Evolutionary conservation across 2,797 vertebrate species (phyloP), one percentile per base, ranked within the genome.

Genomic region (Onychomys leucogaster): DNA sequence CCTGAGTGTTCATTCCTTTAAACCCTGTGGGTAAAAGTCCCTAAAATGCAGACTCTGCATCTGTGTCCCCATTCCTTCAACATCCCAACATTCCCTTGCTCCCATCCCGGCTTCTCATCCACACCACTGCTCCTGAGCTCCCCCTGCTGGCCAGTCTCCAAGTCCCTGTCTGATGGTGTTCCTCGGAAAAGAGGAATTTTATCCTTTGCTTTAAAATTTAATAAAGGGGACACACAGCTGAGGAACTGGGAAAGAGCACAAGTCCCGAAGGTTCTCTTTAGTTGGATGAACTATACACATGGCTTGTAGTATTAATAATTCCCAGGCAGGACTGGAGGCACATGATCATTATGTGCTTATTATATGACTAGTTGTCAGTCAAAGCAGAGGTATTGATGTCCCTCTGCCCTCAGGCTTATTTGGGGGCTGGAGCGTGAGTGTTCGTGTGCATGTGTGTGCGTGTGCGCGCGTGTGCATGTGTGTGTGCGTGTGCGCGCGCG

Each of bases 181-280:
- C 49, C 76, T 85, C 16, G 29, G 87, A 73, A 41, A 80, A 59
- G 1, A 57, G 88, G 77, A 86, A 87, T 95, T 92, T 82, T 77
- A 78, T 73, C 63, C 71, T 91, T 91, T 57, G 75, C 94, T 95
- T 93, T 94, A 91, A 91, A 85, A 43, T 89, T 94, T 94, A 82
- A 93, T 96, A 90, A 96, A 94, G 77, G 81, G 29, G 27, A 87
- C 59, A 75, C 97, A 2, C 4, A 43, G 37, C 81, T 23, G 69
- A 25, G 89, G 77, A 77, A 25, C 81, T 43, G 63, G 25, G 75
- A 5, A 5, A 57, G 90, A 86, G 86, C 73, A 10, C 23, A 46
- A 29, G 23, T 55, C 2, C 0, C 12, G 2, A 80, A 49, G 21
- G 29, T 67, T 93, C 77, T 29, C 73, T 61, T 77, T 23, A 8